These are phyloP conservation scores for Iselma pallidipennis DNA, from an alignment of 2,888 invertebrate species.

Conservation along the genomic window DNA sequence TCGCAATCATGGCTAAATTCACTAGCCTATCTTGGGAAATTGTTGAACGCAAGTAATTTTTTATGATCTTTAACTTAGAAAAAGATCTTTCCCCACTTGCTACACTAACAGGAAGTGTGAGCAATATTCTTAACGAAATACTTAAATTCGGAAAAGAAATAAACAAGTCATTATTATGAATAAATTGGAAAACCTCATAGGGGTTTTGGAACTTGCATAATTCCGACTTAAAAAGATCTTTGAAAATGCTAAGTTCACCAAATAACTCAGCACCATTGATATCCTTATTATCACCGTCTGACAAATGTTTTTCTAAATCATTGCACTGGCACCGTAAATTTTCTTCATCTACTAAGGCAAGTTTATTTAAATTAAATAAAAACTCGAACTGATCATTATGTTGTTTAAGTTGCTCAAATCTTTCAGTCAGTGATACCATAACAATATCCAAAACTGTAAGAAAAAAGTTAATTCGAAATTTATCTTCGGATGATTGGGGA, in stretches of 20 bases:
- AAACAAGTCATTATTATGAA: too few relatives aligned
- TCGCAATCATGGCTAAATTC: neutral
- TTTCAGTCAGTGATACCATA: slow-evolving; percentile 20
- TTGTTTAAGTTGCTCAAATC: slow-evolving; percentile 22
- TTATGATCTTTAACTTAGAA: neutral
- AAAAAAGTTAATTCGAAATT: slow-evolving; percentile 23
- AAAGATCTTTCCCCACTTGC: neutral
- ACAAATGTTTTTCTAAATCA: slow-evolving; percentile 8
- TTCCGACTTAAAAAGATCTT: too few relatives aligned
- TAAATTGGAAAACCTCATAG: too few relatives aligned
- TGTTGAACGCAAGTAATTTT: neutral
- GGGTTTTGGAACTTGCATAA: too few relatives aligned
- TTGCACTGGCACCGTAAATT: too few relatives aligned
- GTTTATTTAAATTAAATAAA: slow-evolving; percentile 6
- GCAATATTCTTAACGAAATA: slow-evolving; percentile 7
- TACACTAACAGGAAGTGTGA: neutral
- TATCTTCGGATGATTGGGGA: slow-evolving; percentile 25
- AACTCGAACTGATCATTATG: neutral
- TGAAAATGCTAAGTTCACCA: slow-evolving; percentile 21
- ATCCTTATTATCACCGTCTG: slow-evolving; percentile 18
- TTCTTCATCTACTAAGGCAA: too few relatives aligned
- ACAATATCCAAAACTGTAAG: slow-evolving; percentile 22
- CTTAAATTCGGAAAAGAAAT: slow-evolving; percentile 9
- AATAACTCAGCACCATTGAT: slow-evolving; percentile 24
- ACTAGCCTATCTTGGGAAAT: neutral